Evolutionary conservation across 2,888 invertebrate genomes (phyloP), one percentile per base, ranked within the genome.

Genomic region (Agonopterix arenella): DNA sequence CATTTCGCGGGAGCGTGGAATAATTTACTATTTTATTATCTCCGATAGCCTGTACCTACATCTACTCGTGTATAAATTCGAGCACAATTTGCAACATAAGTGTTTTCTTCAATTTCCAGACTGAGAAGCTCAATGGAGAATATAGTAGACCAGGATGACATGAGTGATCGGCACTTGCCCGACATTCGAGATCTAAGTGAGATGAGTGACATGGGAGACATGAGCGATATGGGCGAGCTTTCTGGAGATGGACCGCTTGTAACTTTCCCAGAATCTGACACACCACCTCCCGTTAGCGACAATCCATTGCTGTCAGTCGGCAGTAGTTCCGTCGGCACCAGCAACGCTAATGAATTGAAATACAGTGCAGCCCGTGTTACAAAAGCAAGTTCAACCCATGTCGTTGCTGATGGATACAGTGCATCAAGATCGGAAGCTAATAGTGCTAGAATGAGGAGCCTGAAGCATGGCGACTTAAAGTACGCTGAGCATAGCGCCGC

Each of bases 321-420:
- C 73, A 69, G 88, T 53, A 72, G 73, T 10, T 72, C 82, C 5
- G 77, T 82, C 45, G 83, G 82, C 2, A 73, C 84, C 9, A 84
- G 70, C 62, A 66, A 80, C 8, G 90, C 93, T 28, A 94, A 95
- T 69, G 94, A 94, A 51, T 86, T 96, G 58, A 96, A 95, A 76
- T 96, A 94, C 73, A 95, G 96, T 78, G 94, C 96, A 78, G 96
- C 95, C 70, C 92, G 94, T 61, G 93, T 93, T 78, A 94, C 94
- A 56, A 95, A 95, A 49, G 93, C 95, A 52, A 84, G 85, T 56
- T 84, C 86, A 10, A 94, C 95, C 0, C 93, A 95, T 78, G 94
- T 95, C 38, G 92, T 95, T 13, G 93, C 94, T 52, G 96, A 96
- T 70, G 95, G 95, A 58, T 94, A 92, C 80, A 95, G 95, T 78